Percentiles rank a stretch among this genome's conserved stretches.
phyloP scores from a whole-genome alignment of 2,113 vertebrate genomes.

The Myotis davidii region DNA sequence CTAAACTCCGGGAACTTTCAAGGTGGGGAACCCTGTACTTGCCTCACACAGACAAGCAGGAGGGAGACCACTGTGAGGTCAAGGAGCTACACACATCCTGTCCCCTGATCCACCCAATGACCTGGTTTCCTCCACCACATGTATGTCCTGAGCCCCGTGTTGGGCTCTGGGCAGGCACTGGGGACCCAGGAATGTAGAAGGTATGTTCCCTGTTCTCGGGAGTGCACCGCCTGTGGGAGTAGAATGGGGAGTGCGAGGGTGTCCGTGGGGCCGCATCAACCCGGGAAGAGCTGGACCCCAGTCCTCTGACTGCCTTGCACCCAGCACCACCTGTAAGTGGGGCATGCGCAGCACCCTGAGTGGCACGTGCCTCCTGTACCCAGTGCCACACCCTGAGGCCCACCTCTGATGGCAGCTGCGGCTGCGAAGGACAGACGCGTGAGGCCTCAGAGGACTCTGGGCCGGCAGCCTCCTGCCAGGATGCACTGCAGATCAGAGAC shows the following conservation, averaged over 20 bases:
- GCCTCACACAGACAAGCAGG: background rate
- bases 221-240: background rate
- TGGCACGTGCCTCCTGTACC: background rate
- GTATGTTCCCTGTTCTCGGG: background rate
- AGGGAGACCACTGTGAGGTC: background rate
- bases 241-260: background rate
- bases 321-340: background rate
- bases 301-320: background rate
- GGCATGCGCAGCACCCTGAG: accelerated
- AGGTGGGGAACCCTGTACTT: background rate
- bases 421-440: background rate
- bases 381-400: background rate
- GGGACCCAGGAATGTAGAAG: background rate
- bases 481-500: background rate
- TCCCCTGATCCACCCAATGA: too few relatives aligned
- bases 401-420: background rate
- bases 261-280: background rate
- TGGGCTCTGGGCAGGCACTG: background rate
- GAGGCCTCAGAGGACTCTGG: background rate
- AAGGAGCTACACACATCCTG: background rate
- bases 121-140: background rate
- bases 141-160: accelerated
- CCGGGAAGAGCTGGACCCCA: background rate
- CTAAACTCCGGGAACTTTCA: background rate
- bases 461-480: background rate